A percentile compares a stretch with the other conserved stretches of the same genome.
Conservation (phyloP, 1,140 invertebrate species). For the Pseudomyrmex flavicornis region DNA sequence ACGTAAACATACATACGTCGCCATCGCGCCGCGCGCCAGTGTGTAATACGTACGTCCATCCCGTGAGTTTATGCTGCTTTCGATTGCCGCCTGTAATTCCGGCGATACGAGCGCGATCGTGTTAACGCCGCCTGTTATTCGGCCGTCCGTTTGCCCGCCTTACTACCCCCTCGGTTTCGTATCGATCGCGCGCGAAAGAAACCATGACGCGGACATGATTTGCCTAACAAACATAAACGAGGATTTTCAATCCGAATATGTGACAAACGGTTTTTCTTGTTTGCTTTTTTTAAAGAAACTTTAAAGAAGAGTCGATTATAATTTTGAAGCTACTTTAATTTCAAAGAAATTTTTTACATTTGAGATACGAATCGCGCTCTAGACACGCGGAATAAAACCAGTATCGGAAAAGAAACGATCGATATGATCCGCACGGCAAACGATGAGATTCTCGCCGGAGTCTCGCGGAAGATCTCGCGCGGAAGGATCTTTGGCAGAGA, state of each 20-base stretch:
- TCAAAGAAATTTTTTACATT: too few relatives aligned
- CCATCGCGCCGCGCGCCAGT: constrained; percentile 12
- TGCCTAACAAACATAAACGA: neutral
- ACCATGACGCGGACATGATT: constrained; percentile 39
- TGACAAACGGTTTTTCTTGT: neutral
- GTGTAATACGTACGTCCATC: constrained; percentile 66
- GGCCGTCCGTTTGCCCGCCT: constrained; percentile 21
- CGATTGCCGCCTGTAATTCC: constrained; percentile 72
- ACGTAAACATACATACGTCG: constrained; percentile 1
- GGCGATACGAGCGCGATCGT: constrained; percentile 71
- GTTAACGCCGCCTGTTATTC: constrained; percentile 64
- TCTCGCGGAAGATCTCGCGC: constrained; percentile 15
- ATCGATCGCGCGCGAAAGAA: constrained; percentile 50
- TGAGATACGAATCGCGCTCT: neutral
- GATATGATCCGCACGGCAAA: neutral
- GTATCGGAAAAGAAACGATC: neutral
- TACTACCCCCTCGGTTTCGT: constrained; percentile 38
- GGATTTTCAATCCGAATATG: too few relatives aligned
- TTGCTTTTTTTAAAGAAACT: neutral
- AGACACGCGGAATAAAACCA: neutral
- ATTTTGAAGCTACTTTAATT: too few relatives aligned
- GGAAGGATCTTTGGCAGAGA: neutral
- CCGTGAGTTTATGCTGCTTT: constrained; percentile 68
- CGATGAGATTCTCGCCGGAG: neutral
- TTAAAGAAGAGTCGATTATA: too few relatives aligned